These are phyloP conservation scores for Eurois occulta DNA, from an alignment of 2,888 invertebrate genomes.

Conservation along the genomic window DNA sequence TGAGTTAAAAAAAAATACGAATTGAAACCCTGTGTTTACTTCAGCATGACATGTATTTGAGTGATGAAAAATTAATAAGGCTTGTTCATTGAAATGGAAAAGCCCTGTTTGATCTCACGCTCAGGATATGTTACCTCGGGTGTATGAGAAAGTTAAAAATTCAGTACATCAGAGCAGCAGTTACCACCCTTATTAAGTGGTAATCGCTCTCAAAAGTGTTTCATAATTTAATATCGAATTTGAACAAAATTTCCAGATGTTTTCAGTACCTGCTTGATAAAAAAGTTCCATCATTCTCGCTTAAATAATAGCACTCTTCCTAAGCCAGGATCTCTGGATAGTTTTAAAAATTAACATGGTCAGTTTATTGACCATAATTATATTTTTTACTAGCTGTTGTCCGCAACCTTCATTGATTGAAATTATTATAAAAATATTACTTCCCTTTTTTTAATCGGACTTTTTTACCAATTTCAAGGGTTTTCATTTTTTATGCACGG, in stretches of 20 bases:
- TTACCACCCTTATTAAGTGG: background rate
- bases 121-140: background rate
- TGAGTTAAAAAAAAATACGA: background rate
- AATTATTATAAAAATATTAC: no score
- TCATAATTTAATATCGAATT: background rate
- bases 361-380: no score
- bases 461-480: no score
- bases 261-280: background rate
- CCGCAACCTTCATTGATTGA: no score
- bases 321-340: background rate
- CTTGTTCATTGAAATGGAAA: background rate
- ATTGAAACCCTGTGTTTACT: background rate
- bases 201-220: background rate
- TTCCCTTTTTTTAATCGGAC: no score
- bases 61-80: background rate
- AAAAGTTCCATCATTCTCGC: background rate
- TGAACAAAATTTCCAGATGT: background rate
- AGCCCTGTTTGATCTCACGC: background rate
- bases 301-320: background rate
- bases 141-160: background rate
- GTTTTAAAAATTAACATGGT: no score
- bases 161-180: background rate
- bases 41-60: slow-evolving; percentile 4
- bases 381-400: no score
- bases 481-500: no score